A percentile compares a stretch with the other conserved stretches of the same genome.
Conservation (phyloP, 2,797 vertebrate species). For the Pangasius macronema region DNA sequence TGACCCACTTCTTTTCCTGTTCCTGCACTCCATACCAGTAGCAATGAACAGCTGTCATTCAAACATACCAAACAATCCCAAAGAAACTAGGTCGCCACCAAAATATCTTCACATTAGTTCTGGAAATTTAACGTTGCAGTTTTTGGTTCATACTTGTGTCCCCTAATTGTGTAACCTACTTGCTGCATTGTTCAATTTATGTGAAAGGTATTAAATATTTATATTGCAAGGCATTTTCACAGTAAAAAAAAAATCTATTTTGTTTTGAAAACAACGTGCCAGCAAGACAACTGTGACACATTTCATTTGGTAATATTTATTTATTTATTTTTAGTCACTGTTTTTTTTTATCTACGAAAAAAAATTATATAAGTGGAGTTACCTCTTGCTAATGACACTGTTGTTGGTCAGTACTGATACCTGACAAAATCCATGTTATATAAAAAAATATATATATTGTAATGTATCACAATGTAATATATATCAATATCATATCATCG, state of each 20-base stretch:
- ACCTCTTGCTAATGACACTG: background rate
- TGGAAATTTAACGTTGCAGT: background rate
- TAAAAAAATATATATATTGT: background rate
- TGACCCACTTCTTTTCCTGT: background rate
- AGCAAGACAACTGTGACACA: background rate
- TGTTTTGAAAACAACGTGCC: background rate
- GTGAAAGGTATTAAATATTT: background rate
- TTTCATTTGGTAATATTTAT: background rate
- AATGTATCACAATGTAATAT: background rate
- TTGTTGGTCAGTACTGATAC: background rate
- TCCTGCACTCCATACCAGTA: background rate
- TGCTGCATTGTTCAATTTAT: background rate
- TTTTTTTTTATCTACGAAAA: background rate
- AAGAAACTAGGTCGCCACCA: background rate
- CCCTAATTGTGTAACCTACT: background rate
- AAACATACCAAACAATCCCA: background rate
- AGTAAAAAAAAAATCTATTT: background rate
- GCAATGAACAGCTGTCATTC: background rate
- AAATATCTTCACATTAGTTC: background rate
- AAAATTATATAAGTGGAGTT: background rate
- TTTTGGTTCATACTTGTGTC: background rate
- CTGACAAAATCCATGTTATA: background rate
- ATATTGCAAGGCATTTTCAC: background rate
- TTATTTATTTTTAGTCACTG: background rate
- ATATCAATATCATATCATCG: background rate